Evolutionary conservation across 2,797 vertebrate genomes (phyloP), one percentile per base, ranked within the genome.

Genomic region (Adelosebastes latens): DNA sequence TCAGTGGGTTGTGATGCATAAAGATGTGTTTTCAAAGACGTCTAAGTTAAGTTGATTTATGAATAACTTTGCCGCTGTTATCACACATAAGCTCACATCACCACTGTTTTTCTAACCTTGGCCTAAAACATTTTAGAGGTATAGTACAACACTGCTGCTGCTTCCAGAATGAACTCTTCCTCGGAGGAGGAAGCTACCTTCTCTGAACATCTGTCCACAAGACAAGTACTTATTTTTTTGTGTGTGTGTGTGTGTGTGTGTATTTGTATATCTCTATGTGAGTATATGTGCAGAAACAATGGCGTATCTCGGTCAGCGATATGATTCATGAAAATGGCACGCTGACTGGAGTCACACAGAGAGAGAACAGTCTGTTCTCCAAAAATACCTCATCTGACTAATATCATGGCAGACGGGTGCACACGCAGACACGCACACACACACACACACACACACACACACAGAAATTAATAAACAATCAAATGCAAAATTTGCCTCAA

Each of bases 291-390:
- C 29, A 72, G 62, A 81, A 76, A 89, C 62, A 77, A 81, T 81
- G 74, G 72, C 79, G 75, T 83, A 91, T 90, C 91, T 93, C 83
- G 18, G 84, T 77, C 88, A 92, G 88, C 94, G 95, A 91, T 96
- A 96, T 96, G 96, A 94, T 93, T 94, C 90, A 92, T 93, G 91
- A 90, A 90, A 91, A 93, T 91, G 89, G 89, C 90, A 91, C 39
- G 72, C 87, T 92, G 92, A 94, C 84, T 84, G 80, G 83, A 87
- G 79, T 92, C 93, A 91, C 88, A 93, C 93, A 80, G 87, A 91
- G 89, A 86, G 84, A 76, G 84, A 92, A 87, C 86, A 89, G 83
- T 90, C 90, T 92, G 92, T 88, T 86, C 83, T 89, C 93, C 88
- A 84, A 92, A 93, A 94, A 93, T 92, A 93, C 84, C 87, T 92